Conservation (phyloP, 2,113 vertebrate species). For the Ancistrus triradiatus region DNA sequence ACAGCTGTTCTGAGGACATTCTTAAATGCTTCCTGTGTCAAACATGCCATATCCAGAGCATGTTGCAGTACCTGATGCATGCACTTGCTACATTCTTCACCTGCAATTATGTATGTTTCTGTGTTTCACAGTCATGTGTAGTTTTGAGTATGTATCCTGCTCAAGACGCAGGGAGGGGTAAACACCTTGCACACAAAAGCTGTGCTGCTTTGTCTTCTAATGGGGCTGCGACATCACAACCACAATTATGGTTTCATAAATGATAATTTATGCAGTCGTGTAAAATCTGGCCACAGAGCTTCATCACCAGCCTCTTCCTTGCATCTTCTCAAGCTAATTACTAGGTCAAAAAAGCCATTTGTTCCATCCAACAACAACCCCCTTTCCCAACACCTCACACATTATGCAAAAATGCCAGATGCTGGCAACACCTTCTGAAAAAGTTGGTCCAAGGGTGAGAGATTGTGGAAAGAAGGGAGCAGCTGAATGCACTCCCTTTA, state of each 20-base stretch:
- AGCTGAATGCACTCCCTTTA: conserved; percentile 48
- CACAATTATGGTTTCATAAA: conserved; percentile 68
- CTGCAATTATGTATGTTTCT: conserved; percentile 14
- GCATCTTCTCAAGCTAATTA: conserved; percentile 71
- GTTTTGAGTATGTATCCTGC: conserved; percentile 1
- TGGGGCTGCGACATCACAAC: conserved; percentile 60
- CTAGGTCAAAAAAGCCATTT: conserved; percentile 78
- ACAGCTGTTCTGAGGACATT: conserved; percentile 86
- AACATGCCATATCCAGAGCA: conserved; percentile 79
- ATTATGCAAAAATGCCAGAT: conserved; percentile 77
- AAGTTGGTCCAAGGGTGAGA: conserved; percentile 60
- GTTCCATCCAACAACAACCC: conserved; percentile 65
- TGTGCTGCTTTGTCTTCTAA: conserved; percentile 26
- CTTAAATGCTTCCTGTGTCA: conserved; percentile 86
- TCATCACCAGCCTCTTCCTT: conserved; percentile 63
- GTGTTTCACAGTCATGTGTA: conserved; percentile 1
- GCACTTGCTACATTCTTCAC: conserved; percentile 1
- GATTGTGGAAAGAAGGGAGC: conserved; percentile 33
- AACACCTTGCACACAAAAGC: conserved; percentile 48
- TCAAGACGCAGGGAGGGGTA: conserved; percentile 18
- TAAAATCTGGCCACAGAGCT: conserved; percentile 63
- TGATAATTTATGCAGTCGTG: conserved; percentile 67
- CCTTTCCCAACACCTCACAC: conserved; percentile 62
- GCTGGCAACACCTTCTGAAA: conserved; percentile 70
- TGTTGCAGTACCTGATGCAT: conserved; percentile 22